Base-by-base conservation (phyloP, 2,888 invertebrate genomes). In the Platycheirus albimanus region DNA sequence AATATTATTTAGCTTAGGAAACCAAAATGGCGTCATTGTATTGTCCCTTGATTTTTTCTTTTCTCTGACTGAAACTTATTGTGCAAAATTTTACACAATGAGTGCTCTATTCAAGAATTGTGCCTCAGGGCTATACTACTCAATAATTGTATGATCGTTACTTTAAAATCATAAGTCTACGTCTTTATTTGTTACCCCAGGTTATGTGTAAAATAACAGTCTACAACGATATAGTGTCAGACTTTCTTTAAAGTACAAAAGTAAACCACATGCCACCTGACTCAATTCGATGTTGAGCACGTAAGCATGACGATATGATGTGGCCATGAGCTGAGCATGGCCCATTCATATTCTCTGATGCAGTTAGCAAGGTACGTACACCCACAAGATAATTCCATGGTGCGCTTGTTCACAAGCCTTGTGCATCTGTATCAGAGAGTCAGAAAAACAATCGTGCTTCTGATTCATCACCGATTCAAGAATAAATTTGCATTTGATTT, bases 401-500 rank as follows among this genome's bases (percentile, higher is more conserved):
- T 38, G 36, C 1, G 3, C 20, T n/a, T n/a, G n/a, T n/a, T n/a
- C n/a, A n/a, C n/a, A n/a, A n/a, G n/a, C 11, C 38, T 10, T 30
- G 11, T 45, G 13, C 30, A 17, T 30, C 10, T 56, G 15, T n/a
- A n/a, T 36, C 15, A 15, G 11, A 38, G 2, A n/a, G 17, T 3
- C 3, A n/a, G n/a, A n/a, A n/a, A n/a, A n/a, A n/a, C 28, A 61
- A 30, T 43, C 43, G 28, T 45, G 43, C 43, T n/a, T 8, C 17
- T 45, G 61, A 61, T 45, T 61, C 45, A 61, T 61, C 28, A 30
- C 5, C 17, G 28, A n/a, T 61, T 15, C 4, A 5, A 30, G 45
- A 61, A 61, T 61, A 61, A 3, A 61, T 61, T 61, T 61, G n/a
- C 61, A 45, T 61, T 19, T 45, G n/a, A 43, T 61, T 61, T 61